Evolutionary conservation across 2,888 invertebrate genomes (phyloP).

Genomic region (Halocaridina rubra): DNA sequence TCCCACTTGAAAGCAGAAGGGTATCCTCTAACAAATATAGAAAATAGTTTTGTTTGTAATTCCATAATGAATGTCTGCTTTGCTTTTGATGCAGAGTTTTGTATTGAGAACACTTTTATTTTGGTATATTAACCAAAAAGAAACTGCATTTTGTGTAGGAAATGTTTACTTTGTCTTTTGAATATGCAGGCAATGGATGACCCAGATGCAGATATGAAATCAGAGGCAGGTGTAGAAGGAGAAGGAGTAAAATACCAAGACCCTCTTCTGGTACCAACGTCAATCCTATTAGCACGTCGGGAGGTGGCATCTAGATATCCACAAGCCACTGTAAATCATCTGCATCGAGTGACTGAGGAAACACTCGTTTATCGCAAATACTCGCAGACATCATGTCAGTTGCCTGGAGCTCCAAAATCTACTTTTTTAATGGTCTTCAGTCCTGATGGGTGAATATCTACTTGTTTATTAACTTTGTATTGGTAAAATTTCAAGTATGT

Average conservation of each 20-base stretch:
- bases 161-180: background rate
- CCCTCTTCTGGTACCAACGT: conserved; percentile 15
- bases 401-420: conserved; percentile 75
- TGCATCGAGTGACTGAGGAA: conserved; percentile 45
- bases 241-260: conserved; percentile 5
- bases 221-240: conserved; percentile 27
- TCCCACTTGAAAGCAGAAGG: background rate
- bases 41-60: no score
- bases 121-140: no score
- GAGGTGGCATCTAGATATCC: conserved; percentile 26
- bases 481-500: no score
- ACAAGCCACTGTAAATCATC: conserved; percentile 34
- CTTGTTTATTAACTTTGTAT: no score
- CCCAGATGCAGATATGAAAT: conserved; percentile 23
- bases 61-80: no score
- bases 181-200: conserved; percentile 40
- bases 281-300: conserved; percentile 27
- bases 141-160: background rate
- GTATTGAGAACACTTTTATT: no score
- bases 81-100: no score
- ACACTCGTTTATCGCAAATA: conserved; percentile 47
- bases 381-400: conserved; percentile 49
- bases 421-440: conserved; percentile 90
- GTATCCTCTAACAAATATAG: background rate
- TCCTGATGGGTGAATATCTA: conserved; percentile 79